Conservation (phyloP, 2,113 vertebrate genomes). For the Meles meles region DNA sequence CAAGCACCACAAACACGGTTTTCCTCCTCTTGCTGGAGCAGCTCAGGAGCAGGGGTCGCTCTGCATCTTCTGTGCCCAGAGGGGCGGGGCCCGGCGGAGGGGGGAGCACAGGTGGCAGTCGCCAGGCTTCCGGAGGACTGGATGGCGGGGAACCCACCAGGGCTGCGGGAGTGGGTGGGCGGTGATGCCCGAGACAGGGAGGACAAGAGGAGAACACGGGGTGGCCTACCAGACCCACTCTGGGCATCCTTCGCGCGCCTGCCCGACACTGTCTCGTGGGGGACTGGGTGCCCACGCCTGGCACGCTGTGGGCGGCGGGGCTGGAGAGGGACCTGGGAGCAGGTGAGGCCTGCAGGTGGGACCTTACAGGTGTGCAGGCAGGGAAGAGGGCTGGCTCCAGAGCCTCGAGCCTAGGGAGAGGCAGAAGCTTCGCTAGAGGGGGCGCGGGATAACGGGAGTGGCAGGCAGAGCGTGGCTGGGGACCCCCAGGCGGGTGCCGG, state of each 20-base stretch:
- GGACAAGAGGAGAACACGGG: fast-evolving
- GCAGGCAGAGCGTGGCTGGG: background rate
- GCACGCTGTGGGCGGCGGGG: too few species aligned
- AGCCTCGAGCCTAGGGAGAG: background rate
- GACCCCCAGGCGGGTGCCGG: background rate
- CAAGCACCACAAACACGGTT: background rate
- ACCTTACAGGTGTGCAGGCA: background rate
- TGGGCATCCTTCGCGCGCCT: fast-evolving
- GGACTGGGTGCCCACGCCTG: background rate
- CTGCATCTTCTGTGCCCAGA: fast-evolving
- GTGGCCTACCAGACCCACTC: fast-evolving
- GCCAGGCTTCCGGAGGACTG: background rate
- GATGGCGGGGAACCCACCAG: fast-evolving
- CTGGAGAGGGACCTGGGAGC: background rate
- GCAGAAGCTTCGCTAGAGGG: background rate
- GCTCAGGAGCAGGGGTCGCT: background rate
- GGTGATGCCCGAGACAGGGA: background rate
- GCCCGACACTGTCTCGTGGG: fast-evolving
- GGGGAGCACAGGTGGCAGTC: background rate
- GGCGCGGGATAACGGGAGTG: fast-evolving
- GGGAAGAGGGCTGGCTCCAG: background rate
- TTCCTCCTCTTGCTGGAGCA: fast-evolving
- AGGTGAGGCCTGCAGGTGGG: background rate
- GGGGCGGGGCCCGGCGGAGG: background rate
- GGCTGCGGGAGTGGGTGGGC: background rate